Evolutionary conservation across 2,113 vertebrate species (phyloP).

Genomic region (Conger conger): DNA sequence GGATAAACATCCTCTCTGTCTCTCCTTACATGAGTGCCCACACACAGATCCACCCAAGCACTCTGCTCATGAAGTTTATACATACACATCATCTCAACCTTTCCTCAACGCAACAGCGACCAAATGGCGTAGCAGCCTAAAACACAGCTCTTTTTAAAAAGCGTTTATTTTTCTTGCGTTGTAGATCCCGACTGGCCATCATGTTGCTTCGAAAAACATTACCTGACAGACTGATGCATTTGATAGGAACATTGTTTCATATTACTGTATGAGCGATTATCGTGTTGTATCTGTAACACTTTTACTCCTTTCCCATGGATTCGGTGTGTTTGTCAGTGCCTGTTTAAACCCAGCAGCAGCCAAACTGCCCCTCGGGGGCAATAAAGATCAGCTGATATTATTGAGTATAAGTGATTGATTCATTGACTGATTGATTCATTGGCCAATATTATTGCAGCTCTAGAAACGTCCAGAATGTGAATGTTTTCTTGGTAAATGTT

Average conservation of each 20-base stretch:
- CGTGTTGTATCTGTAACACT: no score
- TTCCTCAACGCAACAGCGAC: neutral
- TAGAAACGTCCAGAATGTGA: neutral
- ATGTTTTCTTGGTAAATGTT: no score
- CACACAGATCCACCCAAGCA: neutral
- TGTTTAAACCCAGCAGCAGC: no score
- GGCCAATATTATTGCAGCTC: neutral
- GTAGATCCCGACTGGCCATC: neutral
- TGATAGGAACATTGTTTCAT: no score
- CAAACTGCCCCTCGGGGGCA: no score
- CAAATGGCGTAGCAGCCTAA: neutral
- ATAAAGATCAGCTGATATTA: no score
- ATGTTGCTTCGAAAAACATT: neutral
- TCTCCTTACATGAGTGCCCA: neutral
- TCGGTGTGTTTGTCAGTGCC: no score
- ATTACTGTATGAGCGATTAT: no score
- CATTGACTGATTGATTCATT: no score
- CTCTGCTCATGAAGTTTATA: no score
- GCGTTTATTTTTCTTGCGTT: neutral
- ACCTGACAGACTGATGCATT: neutral
- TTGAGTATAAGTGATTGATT: no score
- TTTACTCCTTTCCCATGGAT: no score
- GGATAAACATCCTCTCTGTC: conserved; percentile 7
- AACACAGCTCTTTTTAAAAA: neutral
- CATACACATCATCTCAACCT: neutral